Evolutionary conservation across 2,797 vertebrate species (phyloP).

Genomic region (Gorsachius magnificus): DNA sequence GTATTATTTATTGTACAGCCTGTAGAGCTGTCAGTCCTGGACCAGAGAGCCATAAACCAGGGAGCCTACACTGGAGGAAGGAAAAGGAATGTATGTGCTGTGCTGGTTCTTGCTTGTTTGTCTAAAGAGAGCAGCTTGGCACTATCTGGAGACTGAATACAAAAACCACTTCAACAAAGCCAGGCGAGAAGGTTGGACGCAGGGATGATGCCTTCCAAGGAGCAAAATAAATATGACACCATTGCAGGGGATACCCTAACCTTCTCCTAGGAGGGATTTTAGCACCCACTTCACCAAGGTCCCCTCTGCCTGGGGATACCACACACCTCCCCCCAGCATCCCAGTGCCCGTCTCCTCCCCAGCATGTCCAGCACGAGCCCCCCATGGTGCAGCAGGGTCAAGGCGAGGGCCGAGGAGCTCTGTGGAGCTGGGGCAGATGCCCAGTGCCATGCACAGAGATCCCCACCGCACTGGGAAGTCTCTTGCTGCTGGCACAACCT

Average conservation of each 20-base stretch:
- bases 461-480: accelerated
- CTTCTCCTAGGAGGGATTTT: not conserved
- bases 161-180: not conserved
- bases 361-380: not conserved
- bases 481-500: not conserved
- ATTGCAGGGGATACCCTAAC: not conserved
- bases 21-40: not conserved
- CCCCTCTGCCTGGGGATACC: not conserved
- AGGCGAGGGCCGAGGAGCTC: not conserved
- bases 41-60: not conserved
- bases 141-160: not conserved
- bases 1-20: not conserved
- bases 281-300: accelerated
- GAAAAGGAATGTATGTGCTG: not conserved
- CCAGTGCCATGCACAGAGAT: accelerated
- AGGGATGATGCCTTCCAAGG: not conserved
- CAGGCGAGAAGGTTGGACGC: not conserved
- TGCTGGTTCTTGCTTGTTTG: not conserved
- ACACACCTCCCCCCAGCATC: not conserved
- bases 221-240: not conserved
- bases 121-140: not conserved
- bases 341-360: not conserved
- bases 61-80: not conserved
- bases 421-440: accelerated
- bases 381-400: accelerated